Evolutionary conservation across 2,888 invertebrate species (phyloP).

Genomic region (Oxyscelio sp.): DNA sequence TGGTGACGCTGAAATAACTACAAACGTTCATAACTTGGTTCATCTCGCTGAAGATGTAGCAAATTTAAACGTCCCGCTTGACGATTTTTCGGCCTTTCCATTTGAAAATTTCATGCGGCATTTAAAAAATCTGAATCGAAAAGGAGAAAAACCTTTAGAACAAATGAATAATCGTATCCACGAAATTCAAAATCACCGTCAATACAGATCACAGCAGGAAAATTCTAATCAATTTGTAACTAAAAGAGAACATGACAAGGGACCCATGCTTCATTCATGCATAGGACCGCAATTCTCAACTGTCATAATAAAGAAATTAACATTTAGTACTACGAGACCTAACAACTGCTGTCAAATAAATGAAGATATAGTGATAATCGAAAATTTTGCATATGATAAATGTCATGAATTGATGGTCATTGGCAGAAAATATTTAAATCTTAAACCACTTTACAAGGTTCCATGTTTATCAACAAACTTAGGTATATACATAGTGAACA

Average conservation of each 20-base stretch:
- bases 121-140: constrained; percentile 39
- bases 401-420: not conserved
- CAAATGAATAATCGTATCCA: constrained; percentile 11
- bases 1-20: constrained; percentile 48
- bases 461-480: not conserved
- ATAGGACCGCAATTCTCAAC: constrained; percentile 19
- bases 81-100: constrained; percentile 40
- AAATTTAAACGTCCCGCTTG: constrained; percentile 23
- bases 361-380: constrained; percentile 12
- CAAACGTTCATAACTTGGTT: constrained; percentile 60
- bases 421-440: not conserved
- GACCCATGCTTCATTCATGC: constrained; percentile 22
- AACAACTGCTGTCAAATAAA: constrained; percentile 29
- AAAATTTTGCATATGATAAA: constrained; percentile 4
- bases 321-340: constrained; percentile 12
- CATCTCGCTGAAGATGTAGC: constrained; percentile 49
- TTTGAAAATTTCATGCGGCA: constrained; percentile 60
- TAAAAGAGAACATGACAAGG: constrained; percentile 20
- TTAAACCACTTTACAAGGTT: not conserved
- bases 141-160: constrained; percentile 14
- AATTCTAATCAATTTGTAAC: no score
- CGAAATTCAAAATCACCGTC: constrained; percentile 18
- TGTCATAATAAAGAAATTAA: not conserved
- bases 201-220: no score
- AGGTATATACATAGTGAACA: not conserved